A percentile compares a stretch with the other conserved stretches of the same genome.
These are phyloP conservation scores for Pipra filicauda DNA, from an alignment of 2,113 vertebrate species.

Conservation along the genomic window DNA sequence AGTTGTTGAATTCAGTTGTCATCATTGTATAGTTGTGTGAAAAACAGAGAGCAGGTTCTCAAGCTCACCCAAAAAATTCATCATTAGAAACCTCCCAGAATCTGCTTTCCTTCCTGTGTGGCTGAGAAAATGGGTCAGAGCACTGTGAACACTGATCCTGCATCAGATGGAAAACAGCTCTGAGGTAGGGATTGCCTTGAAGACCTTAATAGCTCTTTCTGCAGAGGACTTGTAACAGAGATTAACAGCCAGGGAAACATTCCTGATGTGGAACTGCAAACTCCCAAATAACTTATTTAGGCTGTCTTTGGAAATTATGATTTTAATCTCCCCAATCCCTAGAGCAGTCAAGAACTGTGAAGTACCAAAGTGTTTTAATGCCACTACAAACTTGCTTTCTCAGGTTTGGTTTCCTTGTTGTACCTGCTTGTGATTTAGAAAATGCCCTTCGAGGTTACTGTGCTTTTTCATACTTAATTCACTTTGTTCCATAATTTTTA, in stretches of 20 bases:
- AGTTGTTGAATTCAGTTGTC: background rate
- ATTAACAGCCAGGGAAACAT: background rate
- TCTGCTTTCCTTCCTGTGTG: background rate
- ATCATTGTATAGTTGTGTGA: background rate
- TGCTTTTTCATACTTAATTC: background rate
- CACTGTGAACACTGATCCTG: background rate
- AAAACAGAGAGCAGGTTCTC: background rate
- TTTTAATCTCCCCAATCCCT: background rate
- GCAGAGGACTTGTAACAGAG: background rate
- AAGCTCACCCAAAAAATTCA: background rate
- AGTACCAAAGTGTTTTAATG: background rate
- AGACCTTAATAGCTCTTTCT: background rate
- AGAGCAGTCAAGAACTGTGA: background rate
- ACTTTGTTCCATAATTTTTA: background rate
- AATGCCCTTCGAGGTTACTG: background rate
- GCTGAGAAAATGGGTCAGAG: background rate
- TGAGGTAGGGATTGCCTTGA: background rate
- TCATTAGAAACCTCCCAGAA: background rate
- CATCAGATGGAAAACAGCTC: background rate
- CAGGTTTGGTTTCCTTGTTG: background rate
- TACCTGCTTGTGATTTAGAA: background rate
- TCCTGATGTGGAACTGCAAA: background rate
- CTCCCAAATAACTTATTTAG: background rate
- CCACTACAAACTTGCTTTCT: background rate
- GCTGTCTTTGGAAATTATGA: background rate